phyloP scores from a whole-genome alignment of 2,797 vertebrate genomes.

The Catostomus latipinnis region DNA sequence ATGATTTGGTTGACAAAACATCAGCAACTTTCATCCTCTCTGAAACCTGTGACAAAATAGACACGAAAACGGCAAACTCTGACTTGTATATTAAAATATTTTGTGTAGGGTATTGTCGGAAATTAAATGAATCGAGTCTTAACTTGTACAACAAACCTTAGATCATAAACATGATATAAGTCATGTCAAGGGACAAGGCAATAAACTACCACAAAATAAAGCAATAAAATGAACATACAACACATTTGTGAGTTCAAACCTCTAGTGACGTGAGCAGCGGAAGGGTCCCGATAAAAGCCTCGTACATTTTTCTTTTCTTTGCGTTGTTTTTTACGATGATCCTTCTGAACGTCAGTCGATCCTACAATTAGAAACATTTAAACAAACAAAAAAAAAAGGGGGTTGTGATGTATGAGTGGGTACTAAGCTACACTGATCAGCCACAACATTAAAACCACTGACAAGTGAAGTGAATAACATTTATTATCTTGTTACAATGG shows the following conservation, averaged over 20 bases:
- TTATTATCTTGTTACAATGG: too few species aligned
- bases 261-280: conserved; percentile 97
- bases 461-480: too few species aligned
- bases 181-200: too few species aligned
- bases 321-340: conserved; percentile 99
- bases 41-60: conserved; percentile 80
- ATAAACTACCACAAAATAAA: too few species aligned
- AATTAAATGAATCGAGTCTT: too few species aligned
- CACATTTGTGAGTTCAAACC: conserved; percentile 72
- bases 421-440: background rate
- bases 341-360: conserved; percentile 96
- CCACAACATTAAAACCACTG: too few species aligned
- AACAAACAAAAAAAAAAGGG: conserved; percentile 6
- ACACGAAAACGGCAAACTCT: background rate
- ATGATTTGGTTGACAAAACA: conserved; percentile 92
- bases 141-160: too few species aligned
- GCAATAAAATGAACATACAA: too few species aligned
- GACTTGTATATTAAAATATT: too few species aligned
- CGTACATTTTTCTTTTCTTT: conserved; percentile 97
- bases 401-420: background rate
- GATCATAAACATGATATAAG: too few species aligned
- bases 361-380: conserved; percentile 77
- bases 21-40: conserved; percentile 99
- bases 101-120: too few species aligned
- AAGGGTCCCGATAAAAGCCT: conserved; percentile 96